Evolutionary conservation across 2,888 invertebrate genomes (phyloP).

Genomic region (Protophormia terraenovae): DNA sequence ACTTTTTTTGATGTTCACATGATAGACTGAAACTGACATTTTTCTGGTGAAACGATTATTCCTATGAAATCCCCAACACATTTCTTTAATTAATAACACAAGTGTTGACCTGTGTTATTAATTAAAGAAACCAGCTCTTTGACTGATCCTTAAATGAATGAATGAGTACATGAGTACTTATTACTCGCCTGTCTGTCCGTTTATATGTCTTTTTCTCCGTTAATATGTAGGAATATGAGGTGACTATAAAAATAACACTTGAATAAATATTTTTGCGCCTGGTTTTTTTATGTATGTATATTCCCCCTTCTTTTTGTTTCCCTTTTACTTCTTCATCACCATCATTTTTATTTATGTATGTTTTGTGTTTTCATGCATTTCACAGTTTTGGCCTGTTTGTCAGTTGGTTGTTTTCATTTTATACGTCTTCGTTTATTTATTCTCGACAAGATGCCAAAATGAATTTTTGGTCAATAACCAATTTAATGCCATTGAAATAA

Average conservation of each 20-base stretch:
- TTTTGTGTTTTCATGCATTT: neutral
- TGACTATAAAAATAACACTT: conserved; percentile 60
- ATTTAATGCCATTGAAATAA: conserved; percentile 17
- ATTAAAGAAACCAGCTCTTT: neutral
- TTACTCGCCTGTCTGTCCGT: too few relatives aligned
- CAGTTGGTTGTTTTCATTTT: neutral
- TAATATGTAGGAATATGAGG: conserved; percentile 1
- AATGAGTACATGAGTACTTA: neutral
- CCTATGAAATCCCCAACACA: too few relatives aligned
- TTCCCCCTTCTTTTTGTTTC: neutral
- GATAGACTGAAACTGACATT: too few relatives aligned
- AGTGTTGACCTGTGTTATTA: too few relatives aligned
- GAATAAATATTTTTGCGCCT: conserved; percentile 54
- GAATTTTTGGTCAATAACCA: neutral
- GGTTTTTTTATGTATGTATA: neutral
- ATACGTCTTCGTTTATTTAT: neutral
- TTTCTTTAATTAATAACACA: too few relatives aligned
- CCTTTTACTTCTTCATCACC: neutral
- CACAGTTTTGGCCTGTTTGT: neutral
- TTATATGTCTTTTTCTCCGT: neutral
- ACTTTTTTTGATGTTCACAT: too few relatives aligned
- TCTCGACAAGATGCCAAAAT: neutral
- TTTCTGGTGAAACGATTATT: too few relatives aligned
- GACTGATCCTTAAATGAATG: neutral
- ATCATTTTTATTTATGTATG: neutral